Base-by-base conservation (phyloP, 2,797 vertebrate species). In the Mastacembelus armatus region DNA sequence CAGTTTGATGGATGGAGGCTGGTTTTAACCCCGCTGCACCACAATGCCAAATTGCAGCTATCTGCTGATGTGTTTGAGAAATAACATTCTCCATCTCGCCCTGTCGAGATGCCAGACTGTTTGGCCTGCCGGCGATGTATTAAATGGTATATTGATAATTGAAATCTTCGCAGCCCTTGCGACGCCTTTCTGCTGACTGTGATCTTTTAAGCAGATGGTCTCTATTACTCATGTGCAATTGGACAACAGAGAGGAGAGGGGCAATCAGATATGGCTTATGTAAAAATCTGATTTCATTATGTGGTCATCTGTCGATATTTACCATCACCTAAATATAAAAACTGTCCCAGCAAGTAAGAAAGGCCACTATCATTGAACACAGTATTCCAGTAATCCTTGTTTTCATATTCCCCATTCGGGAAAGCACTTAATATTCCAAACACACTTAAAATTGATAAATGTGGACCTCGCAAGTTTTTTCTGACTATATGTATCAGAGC, bases 91-190 rank as follows among this genome's bases (percentile, higher is more conserved):
- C 89, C 86, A 89, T 92, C 88, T 90, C 21, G 6, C 55, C 72
- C 85, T 89, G 86, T 89, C 86, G 69, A 77, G 71, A 78, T 48
- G 82, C 84, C 86, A 85, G 90, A 45, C 85, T 90, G 77, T 83
- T 83, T 81, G 87, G 86, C 89, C 91, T 83, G 75, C 71, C 78
- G 83, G 91, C 84, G 22, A 83, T 85, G 83, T 91, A 90, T 91
- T 93, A 92, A 93, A 92, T 85, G 81, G 78, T 85, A 86, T 90
- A 91, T 90, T 93, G 89, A 92, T 93, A 93, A 93, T 91, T 93
- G 90, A 92, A 94, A 92, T 91, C 88, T 91, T 89, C 40, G 75
- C 55, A 27, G 80, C 71, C 77, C 74, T 66, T 14, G 77, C 66
- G 5, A 71, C 60, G 77, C 69, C 77, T 83, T 92, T 91, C 74